Evolutionary conservation across 2,888 invertebrate genomes (phyloP).

Genomic region (Petrophora chlorosata): DNA sequence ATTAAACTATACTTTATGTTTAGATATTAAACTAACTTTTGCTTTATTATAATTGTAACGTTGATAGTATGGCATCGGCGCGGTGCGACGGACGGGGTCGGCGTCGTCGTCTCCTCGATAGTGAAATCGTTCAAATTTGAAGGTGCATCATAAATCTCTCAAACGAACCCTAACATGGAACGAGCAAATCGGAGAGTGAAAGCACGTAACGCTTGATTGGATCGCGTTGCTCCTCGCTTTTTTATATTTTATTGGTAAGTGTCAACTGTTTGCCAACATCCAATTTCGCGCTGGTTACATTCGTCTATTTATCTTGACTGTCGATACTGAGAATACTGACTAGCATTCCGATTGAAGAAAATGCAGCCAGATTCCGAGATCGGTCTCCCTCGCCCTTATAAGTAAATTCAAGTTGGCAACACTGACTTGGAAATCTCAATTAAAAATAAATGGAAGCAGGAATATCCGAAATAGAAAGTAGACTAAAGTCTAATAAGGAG

Average conservation of each 20-base stretch:
- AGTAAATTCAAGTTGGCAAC: slow-evolving; percentile 29
- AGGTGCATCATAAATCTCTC: slow-evolving; percentile 38
- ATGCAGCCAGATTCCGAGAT: slow-evolving; percentile 26
- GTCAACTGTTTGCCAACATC: slow-evolving; percentile 62
- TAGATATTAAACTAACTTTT: neutral
- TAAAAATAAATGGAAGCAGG: slow-evolving; percentile 34
- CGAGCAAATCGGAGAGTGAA: slow-evolving; percentile 66
- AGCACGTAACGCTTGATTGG: slow-evolving; percentile 69
- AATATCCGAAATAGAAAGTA: slow-evolving; percentile 34
- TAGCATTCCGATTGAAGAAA: slow-evolving; percentile 24
- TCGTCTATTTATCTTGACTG: slow-evolving; percentile 47
- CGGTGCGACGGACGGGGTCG: too few relatives aligned
- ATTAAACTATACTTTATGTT: slow-evolving; percentile 1
- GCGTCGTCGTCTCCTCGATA: too few relatives aligned
- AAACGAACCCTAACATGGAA: slow-evolving; percentile 50
- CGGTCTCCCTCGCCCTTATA: slow-evolving; percentile 31
- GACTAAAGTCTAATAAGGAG: slow-evolving; percentile 26
- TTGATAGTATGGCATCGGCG: slow-evolving; percentile 12
- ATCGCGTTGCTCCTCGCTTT: slow-evolving; percentile 56
- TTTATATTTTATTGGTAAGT: slow-evolving; percentile 56
- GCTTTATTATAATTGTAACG: neutral
- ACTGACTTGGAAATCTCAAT: slow-evolving; percentile 34
- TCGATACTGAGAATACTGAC: slow-evolving; percentile 2
- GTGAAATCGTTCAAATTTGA: slow-evolving; percentile 39
- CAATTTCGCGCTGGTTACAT: slow-evolving; percentile 52